Conservation (phyloP, 2,113 vertebrate genomes). For the Actenoides lindsayi region DNA sequence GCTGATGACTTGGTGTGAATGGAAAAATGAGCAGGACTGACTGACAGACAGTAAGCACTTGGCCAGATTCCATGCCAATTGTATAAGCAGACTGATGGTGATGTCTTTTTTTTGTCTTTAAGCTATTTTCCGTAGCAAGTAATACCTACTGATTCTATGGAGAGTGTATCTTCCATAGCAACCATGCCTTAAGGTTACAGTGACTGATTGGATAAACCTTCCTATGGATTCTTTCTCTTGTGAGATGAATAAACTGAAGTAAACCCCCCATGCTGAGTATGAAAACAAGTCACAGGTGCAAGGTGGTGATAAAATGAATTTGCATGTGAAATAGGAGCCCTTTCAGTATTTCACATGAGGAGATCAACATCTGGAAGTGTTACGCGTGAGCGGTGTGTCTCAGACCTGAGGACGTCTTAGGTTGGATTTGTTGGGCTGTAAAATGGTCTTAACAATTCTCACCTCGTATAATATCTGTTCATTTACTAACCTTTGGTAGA, state of each 20-base stretch:
- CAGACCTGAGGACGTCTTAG: background rate
- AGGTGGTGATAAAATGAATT: conserved; percentile 41
- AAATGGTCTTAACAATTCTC: background rate
- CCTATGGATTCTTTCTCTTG: background rate
- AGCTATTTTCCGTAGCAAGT: background rate
- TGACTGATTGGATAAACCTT: background rate
- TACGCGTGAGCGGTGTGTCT: background rate
- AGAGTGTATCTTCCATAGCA: background rate
- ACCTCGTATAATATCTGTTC: background rate
- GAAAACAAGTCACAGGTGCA: background rate
- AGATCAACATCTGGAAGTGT: background rate
- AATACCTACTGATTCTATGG: background rate
- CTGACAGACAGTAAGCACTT: background rate
- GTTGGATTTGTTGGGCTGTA: background rate
- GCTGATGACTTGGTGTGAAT: background rate
- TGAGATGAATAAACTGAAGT: background rate
- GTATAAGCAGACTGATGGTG: background rate
- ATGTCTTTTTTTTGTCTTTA: background rate
- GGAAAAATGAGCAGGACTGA: background rate
- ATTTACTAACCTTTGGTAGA: conserved; percentile 24
- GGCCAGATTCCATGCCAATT: background rate
- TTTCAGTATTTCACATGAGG: background rate
- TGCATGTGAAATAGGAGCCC: background rate
- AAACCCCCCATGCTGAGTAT: background rate
- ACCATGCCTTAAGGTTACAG: background rate